Evolutionary conservation across 2,888 invertebrate species (phyloP), one percentile per base, ranked within the genome.

Genomic region (Netelia melanura): DNA sequence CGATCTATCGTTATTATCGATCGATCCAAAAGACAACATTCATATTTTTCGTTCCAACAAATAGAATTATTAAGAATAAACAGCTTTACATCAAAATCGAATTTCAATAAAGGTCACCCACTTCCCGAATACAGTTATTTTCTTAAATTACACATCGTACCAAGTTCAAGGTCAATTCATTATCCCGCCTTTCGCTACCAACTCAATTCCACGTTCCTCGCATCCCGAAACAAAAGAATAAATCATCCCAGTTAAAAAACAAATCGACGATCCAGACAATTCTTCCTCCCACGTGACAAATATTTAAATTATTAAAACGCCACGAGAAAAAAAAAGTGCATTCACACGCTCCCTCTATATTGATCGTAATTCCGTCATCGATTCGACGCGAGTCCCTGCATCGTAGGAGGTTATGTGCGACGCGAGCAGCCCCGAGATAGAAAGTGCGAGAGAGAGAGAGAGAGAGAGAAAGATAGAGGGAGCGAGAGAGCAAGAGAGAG

Each of bases 291-390:
- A 62, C n/a, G 1, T 38, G 2, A 25, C 10, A 64, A 11, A 62
- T 54, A 21, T 44, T 17, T 25, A 23, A 67, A 76, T 54, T 62
- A n/a, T 61, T 30, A 30, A 11, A 52, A 30, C 21, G 11, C 9
- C 14, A 80, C 38, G 3, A 14, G 48, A 72, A 48, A 67, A 52
- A 25, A 52, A 21, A 11, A 3, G 14, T 68, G 70, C 30, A 70
- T 54, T 44, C 25, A 44, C 58, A 56, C 56, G 52, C 44, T 48
- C 61, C 11, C 30, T 62, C 44, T 76, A 52, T 81, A 81, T 81
- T 70, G 81, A 81, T 76, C 52, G 54, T 65, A 44, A 76, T 76
- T 64, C 43, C 11, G 44, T 62, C 62, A 81, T 76, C 52, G 70
- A 81, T 68, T 81, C 44, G 11, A 67, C 61, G 58, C 61, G 21